phyloP scores from a whole-genome alignment of 2,888 invertebrate species.

The Scrobipalpa costella region DNA sequence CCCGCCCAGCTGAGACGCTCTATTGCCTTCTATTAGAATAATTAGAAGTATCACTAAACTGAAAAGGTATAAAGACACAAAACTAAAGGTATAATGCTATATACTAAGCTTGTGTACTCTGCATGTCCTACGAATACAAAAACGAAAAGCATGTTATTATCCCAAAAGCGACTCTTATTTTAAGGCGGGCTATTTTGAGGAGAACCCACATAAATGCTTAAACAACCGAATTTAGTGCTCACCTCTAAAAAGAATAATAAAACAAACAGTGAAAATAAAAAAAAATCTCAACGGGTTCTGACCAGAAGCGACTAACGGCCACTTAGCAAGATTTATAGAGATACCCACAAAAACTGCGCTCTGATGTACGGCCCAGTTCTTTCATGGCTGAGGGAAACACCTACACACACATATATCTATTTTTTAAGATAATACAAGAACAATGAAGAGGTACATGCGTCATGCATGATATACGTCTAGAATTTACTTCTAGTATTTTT shows the following conservation, averaged over 20 bases:
- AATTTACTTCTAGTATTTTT: too few relatives aligned
- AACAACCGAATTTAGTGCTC: conserved; percentile 34
- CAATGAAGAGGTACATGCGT: neutral
- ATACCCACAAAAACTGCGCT: conserved; percentile 55
- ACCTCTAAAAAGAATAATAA: conserved; percentile 17
- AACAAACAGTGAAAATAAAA: conserved; percentile 13
- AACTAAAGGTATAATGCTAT: too few relatives aligned
- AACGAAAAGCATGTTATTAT: neutral
- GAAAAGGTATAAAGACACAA: too few relatives aligned
- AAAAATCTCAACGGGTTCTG: conserved; percentile 52
- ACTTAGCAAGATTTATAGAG: conserved; percentile 72
- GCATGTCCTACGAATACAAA: neutral
- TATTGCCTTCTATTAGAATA: too few relatives aligned
- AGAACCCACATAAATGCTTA: conserved; percentile 33
- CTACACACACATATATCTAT: neutral
- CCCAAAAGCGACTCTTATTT: neutral
- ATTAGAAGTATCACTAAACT: too few relatives aligned
- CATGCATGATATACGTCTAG: too few relatives aligned
- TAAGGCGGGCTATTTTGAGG: neutral
- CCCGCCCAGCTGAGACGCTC: too few relatives aligned
- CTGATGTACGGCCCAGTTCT: conserved; percentile 45
- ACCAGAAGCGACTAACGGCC: conserved; percentile 67
- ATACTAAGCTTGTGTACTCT: too few relatives aligned
- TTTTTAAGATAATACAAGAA: neutral
- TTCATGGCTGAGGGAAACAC: neutral